Conservation (phyloP, 2,888 invertebrate species). For the Gibbula magus region DNA sequence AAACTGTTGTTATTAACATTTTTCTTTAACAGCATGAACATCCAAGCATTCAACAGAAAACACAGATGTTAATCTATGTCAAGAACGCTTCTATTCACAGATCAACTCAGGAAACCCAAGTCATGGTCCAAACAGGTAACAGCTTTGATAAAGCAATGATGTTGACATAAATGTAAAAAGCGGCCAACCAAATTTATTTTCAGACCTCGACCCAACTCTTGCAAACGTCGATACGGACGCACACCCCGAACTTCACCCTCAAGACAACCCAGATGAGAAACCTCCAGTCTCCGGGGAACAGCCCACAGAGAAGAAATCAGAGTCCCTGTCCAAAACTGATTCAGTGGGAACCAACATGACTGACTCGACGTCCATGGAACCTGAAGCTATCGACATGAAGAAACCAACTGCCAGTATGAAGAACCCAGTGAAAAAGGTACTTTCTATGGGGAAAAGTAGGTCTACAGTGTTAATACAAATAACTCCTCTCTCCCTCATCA, state of each 20-base stretch:
- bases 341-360: neutral
- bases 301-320: slow-evolving; percentile 28
- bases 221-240: slow-evolving; percentile 65
- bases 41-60: too few species aligned
- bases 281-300: slow-evolving; percentile 27
- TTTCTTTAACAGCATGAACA: neutral
- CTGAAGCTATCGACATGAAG: neutral
- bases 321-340: neutral
- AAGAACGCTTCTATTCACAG: too few species aligned
- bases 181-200: slow-evolving; percentile 21
- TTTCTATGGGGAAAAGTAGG: too few species aligned
- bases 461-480: too few species aligned
- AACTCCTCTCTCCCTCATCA: too few species aligned
- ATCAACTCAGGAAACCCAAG: too few species aligned
- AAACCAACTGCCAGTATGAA: slow-evolving; percentile 17
- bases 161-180: neutral
- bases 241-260: slow-evolving; percentile 64
- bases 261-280: slow-evolving; percentile 46
- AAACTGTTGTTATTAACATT: neutral
- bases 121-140: too few species aligned
- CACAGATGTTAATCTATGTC: too few species aligned
- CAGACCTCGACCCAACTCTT: slow-evolving; percentile 61
- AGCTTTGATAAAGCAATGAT: too few species aligned
- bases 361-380: neutral
- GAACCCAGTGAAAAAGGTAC: slow-evolving; percentile 16